Evolutionary conservation across 2,797 vertebrate species (phyloP).

Genomic region (Sardinella longiceps): DNA sequence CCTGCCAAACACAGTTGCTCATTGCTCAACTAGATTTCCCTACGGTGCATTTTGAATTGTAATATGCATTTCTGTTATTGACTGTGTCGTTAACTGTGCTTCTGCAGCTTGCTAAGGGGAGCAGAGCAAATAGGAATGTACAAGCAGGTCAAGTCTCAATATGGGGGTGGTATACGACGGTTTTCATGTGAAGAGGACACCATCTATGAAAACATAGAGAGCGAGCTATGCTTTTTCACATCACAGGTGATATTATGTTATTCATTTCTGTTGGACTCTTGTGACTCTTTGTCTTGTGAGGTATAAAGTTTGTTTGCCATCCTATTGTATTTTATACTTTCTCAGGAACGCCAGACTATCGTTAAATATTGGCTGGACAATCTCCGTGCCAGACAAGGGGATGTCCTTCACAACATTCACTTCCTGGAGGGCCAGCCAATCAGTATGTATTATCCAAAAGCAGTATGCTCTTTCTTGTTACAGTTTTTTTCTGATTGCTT

Average conservation of each 20-base stretch:
- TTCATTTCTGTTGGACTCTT: neutral
- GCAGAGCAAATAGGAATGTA: slow-evolving; percentile 90
- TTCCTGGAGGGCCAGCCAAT: slow-evolving; percentile 94
- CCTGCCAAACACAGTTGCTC: neutral
- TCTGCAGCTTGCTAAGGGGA: slow-evolving; percentile 84
- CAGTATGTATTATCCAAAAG: slow-evolving; percentile 73
- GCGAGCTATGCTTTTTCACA: slow-evolving; percentile 89
- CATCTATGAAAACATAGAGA: slow-evolving; percentile 93
- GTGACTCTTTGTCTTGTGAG: neutral
- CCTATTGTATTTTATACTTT: neutral
- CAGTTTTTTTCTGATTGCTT: neutral
- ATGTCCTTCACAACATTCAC: slow-evolving; percentile 89
- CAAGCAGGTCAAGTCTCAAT: slow-evolving; percentile 87
- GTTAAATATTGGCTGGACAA: slow-evolving; percentile 93
- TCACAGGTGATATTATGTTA: slow-evolving; percentile 81
- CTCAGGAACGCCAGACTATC: slow-evolving; percentile 90
- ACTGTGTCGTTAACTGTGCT: slow-evolving; percentile 18
- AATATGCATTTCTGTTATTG: neutral
- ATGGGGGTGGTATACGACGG: slow-evolving; percentile 84
- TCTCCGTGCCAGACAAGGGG: slow-evolving; percentile 89
- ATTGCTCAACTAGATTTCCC: neutral
- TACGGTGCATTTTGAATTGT: neutral
- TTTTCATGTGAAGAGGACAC: slow-evolving; percentile 93
- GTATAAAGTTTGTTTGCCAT: neutral
- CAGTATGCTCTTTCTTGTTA: neutral